Conservation (phyloP, 2,797 vertebrate species). For the Australoheros facetus region DNA sequence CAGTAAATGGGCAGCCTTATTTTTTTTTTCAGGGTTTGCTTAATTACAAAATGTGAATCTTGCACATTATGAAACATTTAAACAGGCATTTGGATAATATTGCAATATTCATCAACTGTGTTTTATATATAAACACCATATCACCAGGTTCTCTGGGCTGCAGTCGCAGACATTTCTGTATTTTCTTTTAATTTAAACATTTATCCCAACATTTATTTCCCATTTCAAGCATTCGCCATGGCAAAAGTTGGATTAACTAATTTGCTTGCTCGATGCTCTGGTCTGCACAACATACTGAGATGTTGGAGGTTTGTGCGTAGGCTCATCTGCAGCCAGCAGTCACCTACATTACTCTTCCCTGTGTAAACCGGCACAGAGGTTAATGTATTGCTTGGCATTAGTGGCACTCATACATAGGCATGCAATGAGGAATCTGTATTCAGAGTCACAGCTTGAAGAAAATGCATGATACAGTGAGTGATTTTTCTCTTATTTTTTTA, state of each 20-base stretch:
- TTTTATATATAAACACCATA: background rate
- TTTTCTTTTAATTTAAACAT: background rate
- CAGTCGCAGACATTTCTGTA: background rate
- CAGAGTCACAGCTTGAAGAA: background rate
- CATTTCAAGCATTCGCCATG: background rate
- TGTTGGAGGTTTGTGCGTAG: background rate
- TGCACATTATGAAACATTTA: background rate
- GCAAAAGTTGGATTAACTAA: background rate
- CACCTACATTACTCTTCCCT: background rate
- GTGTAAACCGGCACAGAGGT: conserved; percentile 8
- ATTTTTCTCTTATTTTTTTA: background rate
- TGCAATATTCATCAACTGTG: background rate
- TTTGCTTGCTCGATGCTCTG: background rate
- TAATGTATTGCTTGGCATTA: background rate
- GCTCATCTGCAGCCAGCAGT: background rate
- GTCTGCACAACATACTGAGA: conserved; percentile 2
- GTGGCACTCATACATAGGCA: background rate
- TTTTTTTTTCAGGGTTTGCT: background rate
- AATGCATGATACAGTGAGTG: background rate
- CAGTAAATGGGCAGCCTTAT: background rate
- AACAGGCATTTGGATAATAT: background rate
- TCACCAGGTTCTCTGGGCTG: background rate
- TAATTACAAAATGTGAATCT: conserved; percentile 9
- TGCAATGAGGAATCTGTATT: background rate
- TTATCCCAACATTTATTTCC: background rate